These are phyloP conservation scores for Actinopyga echinites DNA, from an alignment of 53 echinoderm and acorn worm genomes.

Conservation along the genomic window DNA sequence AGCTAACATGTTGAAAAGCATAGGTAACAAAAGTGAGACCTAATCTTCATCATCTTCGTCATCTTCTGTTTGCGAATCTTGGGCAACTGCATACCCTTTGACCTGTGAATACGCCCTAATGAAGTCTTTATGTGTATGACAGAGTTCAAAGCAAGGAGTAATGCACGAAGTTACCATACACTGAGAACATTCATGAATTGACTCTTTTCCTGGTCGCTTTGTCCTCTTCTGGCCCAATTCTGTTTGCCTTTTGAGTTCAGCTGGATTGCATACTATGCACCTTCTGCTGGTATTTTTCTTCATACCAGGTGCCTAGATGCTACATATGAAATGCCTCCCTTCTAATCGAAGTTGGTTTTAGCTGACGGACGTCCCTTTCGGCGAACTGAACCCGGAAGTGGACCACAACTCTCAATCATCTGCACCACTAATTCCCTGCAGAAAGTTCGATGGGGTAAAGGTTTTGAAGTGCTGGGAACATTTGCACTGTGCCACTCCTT, in stretches of 20 bases:
- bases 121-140: neutral
- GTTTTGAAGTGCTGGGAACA: neutral
- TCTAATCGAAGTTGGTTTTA: neutral
- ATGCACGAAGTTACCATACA: neutral
- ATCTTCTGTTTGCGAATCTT: neutral
- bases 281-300: neutral
- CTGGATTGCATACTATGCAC: slow-evolving; percentile 15
- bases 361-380: neutral
- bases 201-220: slow-evolving; percentile 2
- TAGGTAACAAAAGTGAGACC: neutral
- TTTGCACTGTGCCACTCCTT: neutral
- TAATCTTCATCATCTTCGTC: neutral
- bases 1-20: too few species aligned
- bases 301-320: neutral
- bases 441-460: neutral
- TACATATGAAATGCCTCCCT: neutral
- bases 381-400: neutral
- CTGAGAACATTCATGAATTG: neutral
- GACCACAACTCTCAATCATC: slow-evolving; percentile 3
- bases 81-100: neutral
- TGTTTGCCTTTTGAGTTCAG: neutral
- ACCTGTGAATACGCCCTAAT: neutral
- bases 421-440: neutral
- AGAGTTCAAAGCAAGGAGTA: slow-evolving; percentile 6
- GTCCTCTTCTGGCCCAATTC: neutral